Evolutionary conservation across 1,140 invertebrate genomes (phyloP), one percentile per base, ranked within the genome.

Genomic region (Drosophila pseudoobscura): DNA sequence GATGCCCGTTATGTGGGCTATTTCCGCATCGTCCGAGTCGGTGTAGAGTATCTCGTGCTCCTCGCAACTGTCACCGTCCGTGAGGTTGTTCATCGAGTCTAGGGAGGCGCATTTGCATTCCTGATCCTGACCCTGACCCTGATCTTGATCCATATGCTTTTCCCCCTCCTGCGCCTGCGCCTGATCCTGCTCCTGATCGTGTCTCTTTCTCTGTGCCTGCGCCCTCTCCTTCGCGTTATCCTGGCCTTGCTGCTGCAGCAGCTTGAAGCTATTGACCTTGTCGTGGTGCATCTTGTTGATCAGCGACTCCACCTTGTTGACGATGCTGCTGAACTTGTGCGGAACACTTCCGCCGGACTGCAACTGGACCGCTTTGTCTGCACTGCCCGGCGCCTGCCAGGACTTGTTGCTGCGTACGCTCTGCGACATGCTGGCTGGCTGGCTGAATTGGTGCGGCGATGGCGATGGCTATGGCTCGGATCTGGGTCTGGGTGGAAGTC

Each of bases 11-110:
- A 91, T 91, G 43, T 91, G 90, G 0, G 89, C 89, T n/a, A 91
- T 90, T 79, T 91, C 90, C n/a, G 89, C 80, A 79, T 90, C 89
- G 55, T 90, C 85, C 3, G 90, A 90, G 68, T 91, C 89, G 29
- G 90, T 88, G 50, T 90, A 91, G 43, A 88, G 70, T 52, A 78
- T 49, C 44, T 90, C 84, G 2, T 74, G 75, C 46, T 82, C 74
- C 54, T 89, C 82, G 39, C 75, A 70, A 61, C 73, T 76, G 24
- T 85, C 78, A 5, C 46, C 64, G 46, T 94, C 93, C 0, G 94
- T 94, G 11, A 94, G 94, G 88, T 94, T 94, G 44, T 94, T 94
- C 4, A 95, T 91, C 29, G 94, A 94, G 87, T 95, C 94, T 8
- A 95, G 80, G 1, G 94, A 94, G 29, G 94, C 93, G 11, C 94